Percentiles rank a stretch among this genome's conserved stretches.
These are phyloP conservation scores for Drosophila borborema DNA, from an alignment of 2,888 invertebrate genomes.

Conservation along the genomic window DNA sequence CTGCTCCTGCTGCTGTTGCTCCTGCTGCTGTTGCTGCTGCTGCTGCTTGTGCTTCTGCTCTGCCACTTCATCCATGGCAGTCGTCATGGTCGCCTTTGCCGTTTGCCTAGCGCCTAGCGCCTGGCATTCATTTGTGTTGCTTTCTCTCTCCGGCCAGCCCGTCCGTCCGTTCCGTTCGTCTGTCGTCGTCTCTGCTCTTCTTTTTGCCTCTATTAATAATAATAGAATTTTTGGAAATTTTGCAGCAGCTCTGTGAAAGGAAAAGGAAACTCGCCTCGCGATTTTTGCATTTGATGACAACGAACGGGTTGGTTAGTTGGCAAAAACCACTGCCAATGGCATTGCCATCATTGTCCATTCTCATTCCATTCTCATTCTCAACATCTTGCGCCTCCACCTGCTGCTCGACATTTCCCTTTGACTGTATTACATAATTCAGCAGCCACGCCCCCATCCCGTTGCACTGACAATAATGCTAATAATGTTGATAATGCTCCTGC, in stretches of 20 bases:
- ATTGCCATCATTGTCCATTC: background rate
- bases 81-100: conserved; percentile 65
- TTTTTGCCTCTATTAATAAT: conserved; percentile 71
- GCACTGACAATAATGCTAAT: conserved; percentile 72
- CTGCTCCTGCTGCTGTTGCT: conserved; percentile 13
- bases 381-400: background rate
- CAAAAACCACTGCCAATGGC: conserved; percentile 42
- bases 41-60: conserved; percentile 1
- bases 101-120: conserved; percentile 20
- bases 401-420: conserved; percentile 18
- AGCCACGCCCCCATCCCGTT: background rate
- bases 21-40: background rate
- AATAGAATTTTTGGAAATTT: conserved; percentile 80
- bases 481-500: conserved; percentile 58
- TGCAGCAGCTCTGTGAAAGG: conserved; percentile 61
- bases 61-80: conserved; percentile 40
- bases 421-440: conserved; percentile 48
- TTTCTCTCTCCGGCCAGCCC: background rate
- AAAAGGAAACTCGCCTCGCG: conserved; percentile 72
- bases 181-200: conserved; percentile 1
- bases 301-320: conserved; percentile 61
- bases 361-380: too few species aligned
- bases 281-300: conserved; percentile 74
- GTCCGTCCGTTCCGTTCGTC: background rate
- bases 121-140: conserved; percentile 49